A percentile compares a stretch with the other conserved stretches of the same genome.
Conservation (phyloP, 2,797 vertebrate genomes). For the Anableps anableps region DNA sequence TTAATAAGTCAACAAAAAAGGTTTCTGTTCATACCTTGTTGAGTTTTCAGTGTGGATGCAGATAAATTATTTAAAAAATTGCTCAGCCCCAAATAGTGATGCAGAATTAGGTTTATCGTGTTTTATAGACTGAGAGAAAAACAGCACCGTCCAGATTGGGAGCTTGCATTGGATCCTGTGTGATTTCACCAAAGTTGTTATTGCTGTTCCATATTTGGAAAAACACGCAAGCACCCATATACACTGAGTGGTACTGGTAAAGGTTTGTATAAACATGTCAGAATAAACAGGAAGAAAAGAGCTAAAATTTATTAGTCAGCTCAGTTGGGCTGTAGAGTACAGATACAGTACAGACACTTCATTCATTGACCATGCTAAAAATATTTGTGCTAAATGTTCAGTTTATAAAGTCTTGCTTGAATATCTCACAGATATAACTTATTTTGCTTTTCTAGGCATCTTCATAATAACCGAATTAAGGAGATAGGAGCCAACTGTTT, state of each 20-base stretch:
- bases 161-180: constrained; percentile 15
- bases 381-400: constrained; percentile 7
- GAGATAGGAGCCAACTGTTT: constrained; percentile 90
- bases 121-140: constrained; percentile 33
- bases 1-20: constrained; percentile 42
- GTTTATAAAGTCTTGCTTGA: background rate
- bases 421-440: constrained; percentile 10
- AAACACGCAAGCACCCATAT: constrained; percentile 6
- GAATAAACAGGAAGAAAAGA: constrained; percentile 75
- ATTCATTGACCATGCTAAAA: constrained; percentile 21
- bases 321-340: constrained; percentile 35
- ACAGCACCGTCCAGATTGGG: constrained; percentile 15
- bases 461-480: constrained; percentile 97
- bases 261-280: constrained; percentile 65
- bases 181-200: constrained; percentile 35
- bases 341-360: constrained; percentile 27
- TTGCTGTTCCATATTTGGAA: constrained; percentile 40
- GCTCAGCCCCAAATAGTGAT: constrained; percentile 4
- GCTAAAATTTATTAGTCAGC: constrained; percentile 54
- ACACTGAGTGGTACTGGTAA: constrained; percentile 49
- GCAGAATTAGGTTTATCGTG: constrained; percentile 32
- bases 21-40: constrained; percentile 1
- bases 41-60: constrained; percentile 34
- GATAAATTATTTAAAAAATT: constrained; percentile 33
- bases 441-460: constrained; percentile 83